Evolutionary conservation across 2,888 invertebrate genomes (phyloP).

Genomic region (Sinohyriopsis cumingii): DNA sequence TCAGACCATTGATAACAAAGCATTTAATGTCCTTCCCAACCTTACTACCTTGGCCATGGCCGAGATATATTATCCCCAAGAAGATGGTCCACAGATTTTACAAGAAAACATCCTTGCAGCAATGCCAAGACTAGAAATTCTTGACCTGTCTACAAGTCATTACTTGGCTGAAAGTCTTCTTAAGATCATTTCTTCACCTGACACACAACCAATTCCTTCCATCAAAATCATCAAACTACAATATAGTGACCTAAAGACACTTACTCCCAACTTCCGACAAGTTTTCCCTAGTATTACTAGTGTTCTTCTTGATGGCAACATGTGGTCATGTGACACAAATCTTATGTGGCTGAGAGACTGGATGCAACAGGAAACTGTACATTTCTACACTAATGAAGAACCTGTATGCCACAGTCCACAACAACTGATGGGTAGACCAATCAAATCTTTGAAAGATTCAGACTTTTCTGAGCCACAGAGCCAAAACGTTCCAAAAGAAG

Average conservation of each 20-base stretch:
- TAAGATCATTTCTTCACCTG: constrained; percentile 18
- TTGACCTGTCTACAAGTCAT: constrained; percentile 56
- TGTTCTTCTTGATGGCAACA: constrained; percentile 81
- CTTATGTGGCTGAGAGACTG: constrained; percentile 74
- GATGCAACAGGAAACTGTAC: constrained; percentile 76
- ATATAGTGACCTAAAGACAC: constrained; percentile 77
- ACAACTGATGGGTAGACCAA: constrained; percentile 53
- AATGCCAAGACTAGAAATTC: constrained; percentile 45
- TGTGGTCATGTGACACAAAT: constrained; percentile 78
- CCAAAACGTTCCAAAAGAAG: neutral
- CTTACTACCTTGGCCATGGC: constrained; percentile 48
- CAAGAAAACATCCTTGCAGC: constrained; percentile 44
- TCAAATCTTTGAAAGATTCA: constrained; percentile 40
- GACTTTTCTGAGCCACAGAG: constrained; percentile 37
- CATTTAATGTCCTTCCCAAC: constrained; percentile 44
- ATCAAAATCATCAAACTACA: constrained; percentile 79
- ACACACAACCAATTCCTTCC: constrained; percentile 9
- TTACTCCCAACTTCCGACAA: constrained; percentile 81
- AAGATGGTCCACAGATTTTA: constrained; percentile 21
- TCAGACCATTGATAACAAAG: constrained; percentile 40
- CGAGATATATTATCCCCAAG: constrained; percentile 31
- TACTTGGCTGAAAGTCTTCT: constrained; percentile 45
- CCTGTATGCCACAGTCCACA: constrained; percentile 72
- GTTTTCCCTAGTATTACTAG: constrained; percentile 81
- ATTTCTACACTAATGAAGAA: constrained; percentile 65